Percentiles rank a stretch among this genome's conserved stretches.
Conservation (phyloP, 2,888 invertebrate genomes). For the Cryptocephalus moraei region DNA sequence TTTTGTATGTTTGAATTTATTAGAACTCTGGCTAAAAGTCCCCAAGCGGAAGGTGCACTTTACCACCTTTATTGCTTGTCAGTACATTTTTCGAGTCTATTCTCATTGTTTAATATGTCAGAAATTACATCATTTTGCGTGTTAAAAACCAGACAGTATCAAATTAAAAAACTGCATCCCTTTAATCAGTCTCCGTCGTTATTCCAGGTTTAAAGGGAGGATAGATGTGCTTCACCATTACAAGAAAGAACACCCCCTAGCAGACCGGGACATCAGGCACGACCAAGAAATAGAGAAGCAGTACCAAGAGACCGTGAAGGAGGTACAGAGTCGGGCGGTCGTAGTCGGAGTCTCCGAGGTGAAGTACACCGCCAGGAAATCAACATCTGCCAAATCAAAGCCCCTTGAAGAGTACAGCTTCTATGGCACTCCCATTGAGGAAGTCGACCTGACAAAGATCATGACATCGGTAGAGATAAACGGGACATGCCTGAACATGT, state of each 20-base stretch:
- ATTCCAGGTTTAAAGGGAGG: conserved; percentile 10
- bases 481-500: conserved; percentile 41
- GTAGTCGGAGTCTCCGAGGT: background rate
- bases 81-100: no score
- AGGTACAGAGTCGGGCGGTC: conserved; percentile 3
- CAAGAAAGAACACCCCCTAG: conserved; percentile 9
- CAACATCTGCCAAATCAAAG: conserved; percentile 31
- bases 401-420: conserved; percentile 34
- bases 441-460: conserved; percentile 36
- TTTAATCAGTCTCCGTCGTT: background rate
- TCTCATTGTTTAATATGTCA: no score
- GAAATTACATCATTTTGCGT: no score
- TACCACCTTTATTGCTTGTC: no score
- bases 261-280: conserved; percentile 5
- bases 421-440: conserved; percentile 40
- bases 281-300: conserved; percentile 5
- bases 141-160: no score
- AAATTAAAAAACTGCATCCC: no score
- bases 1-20: no score
- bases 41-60: no score
- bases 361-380: conserved; percentile 39
- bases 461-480: conserved; percentile 45
- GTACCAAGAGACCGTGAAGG: conserved; percentile 8
- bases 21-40: no score
- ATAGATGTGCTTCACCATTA: conserved; percentile 9